Percentiles rank a stretch among this genome's conserved stretches.
These are phyloP conservation scores for Gambusia yucatana DNA, from an alignment of 2,797 vertebrate genomes.

Conservation along the genomic window DNA sequence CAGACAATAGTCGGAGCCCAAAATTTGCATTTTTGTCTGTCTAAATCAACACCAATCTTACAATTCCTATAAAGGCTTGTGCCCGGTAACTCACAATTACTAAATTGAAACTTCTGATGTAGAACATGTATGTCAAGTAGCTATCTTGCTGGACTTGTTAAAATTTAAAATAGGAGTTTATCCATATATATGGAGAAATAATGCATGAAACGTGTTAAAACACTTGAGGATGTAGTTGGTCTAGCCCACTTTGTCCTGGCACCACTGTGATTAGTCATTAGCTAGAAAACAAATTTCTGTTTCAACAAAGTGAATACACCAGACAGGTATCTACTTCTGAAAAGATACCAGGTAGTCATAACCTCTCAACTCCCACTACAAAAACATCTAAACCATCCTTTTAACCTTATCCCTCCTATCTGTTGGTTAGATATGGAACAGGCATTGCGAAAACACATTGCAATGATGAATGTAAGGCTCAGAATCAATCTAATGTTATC, in stretches of 20 bases:
- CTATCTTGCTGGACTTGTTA: background rate
- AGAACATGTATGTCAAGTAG: background rate
- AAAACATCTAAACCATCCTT: conserved; percentile 2
- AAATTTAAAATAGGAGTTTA: background rate
- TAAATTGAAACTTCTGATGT: background rate
- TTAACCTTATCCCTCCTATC: background rate
- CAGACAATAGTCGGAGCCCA: background rate
- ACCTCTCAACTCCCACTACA: background rate
- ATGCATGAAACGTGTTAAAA: background rate
- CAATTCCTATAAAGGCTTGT: background rate
- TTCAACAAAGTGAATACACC: background rate
- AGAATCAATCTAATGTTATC: background rate
- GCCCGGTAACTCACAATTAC: background rate
- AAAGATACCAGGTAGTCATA: background rate
- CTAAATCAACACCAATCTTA: background rate
- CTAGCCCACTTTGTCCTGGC: background rate
- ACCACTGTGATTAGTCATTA: background rate
- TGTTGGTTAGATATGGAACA: background rate
- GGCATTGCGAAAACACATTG: background rate
- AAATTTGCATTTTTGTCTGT: background rate
- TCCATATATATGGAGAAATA: background rate
- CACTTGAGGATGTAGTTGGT: background rate
- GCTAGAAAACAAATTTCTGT: background rate
- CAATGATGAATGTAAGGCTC: background rate
- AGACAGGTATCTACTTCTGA: background rate